Evolutionary conservation across 2,888 invertebrate genomes (phyloP), one percentile per base, ranked within the genome.

Genomic region (Ditylenchus weischeri): DNA sequence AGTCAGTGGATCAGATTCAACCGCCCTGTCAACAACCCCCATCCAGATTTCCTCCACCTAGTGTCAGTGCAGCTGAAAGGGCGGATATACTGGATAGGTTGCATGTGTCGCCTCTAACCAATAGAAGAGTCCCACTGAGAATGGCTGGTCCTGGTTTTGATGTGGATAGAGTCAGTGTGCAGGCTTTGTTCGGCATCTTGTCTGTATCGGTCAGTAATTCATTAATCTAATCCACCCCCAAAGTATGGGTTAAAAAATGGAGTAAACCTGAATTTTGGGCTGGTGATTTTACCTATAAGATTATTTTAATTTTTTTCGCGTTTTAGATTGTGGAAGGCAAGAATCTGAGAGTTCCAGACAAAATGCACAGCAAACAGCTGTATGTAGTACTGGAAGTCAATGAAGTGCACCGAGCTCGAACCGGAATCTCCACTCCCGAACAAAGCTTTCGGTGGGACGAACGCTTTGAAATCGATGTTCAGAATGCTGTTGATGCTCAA

Each of bases 381-480:
- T 98, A 98, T 85, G 96, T 96, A 84, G 96, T 98, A 48, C 87
- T 98, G 70, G 96, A 98, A 85, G 92, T 95, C 83, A 76, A 79
- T 64, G 79, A 78, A 54, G 71, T 74, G n/a, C 80, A 80, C 62
- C 74, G 80, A 3, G 82, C 82, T 0, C 69, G 82, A 21, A 82
- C 82, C 8, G 82, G 82, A n/a, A 79, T 82, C 35, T 79, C 78
- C 10, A 77, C 80, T 0, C 76, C 78, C 8, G 78, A 79, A 50
- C 76, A 78, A 61, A 69, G 72, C 35, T 78, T 75, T 57, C 72
- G 96, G 85, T 98, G 98, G 98, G 94, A 96, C 83, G 98, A 98
- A 84, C 92, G 93, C 19, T 98, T 98, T 83, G 96, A 98, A 84
- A 86, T 98, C 79, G 96, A 98, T 83, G 87, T 96, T 71, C 92